Conservation (phyloP, 1,140 invertebrate species). For the Drosophila hydei region DNA sequence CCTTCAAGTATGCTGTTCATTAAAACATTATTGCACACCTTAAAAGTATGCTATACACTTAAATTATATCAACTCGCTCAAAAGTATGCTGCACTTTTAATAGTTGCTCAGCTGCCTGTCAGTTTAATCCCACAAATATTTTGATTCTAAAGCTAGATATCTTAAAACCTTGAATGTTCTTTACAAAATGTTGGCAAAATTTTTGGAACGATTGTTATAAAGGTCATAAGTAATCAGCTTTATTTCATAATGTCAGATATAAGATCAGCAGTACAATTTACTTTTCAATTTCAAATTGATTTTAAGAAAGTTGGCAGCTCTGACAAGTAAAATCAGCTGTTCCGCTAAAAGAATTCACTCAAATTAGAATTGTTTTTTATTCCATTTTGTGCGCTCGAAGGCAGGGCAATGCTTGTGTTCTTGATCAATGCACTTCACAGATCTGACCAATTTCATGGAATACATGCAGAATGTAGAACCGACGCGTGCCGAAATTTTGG, state of each 20-base stretch:
- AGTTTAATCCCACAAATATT: too few species aligned
- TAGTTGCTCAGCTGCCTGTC: too few species aligned
- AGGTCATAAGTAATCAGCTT: too few species aligned
- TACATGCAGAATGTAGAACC: slow-evolving; percentile 8
- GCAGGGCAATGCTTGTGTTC: slow-evolving; percentile 1
- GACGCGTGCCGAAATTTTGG: slow-evolving; percentile 6
- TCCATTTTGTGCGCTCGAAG: too few species aligned
- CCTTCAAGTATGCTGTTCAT: background rate
- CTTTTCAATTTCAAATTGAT: background rate
- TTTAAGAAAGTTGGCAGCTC: background rate
- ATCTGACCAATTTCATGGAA: slow-evolving; percentile 20
- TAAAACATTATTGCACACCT: background rate
- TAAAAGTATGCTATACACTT: slow-evolving; percentile 1
- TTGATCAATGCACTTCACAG: background rate
- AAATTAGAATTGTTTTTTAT: background rate
- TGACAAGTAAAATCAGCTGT: slow-evolving; percentile 15
- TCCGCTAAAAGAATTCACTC: background rate
- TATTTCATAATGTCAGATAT: too few species aligned
- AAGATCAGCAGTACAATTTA: too few species aligned
- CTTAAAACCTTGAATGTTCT: too few species aligned
- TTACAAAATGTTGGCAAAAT: too few species aligned
- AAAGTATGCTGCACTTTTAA: too few species aligned
- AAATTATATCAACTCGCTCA: too few species aligned
- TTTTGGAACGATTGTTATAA: too few species aligned
- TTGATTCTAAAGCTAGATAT: too few species aligned